A percentile compares a stretch with the other conserved stretches of the same genome.
Evolutionary conservation across 2,797 vertebrate genomes (phyloP).

Genomic region (Coracias cyanogaster): DNA sequence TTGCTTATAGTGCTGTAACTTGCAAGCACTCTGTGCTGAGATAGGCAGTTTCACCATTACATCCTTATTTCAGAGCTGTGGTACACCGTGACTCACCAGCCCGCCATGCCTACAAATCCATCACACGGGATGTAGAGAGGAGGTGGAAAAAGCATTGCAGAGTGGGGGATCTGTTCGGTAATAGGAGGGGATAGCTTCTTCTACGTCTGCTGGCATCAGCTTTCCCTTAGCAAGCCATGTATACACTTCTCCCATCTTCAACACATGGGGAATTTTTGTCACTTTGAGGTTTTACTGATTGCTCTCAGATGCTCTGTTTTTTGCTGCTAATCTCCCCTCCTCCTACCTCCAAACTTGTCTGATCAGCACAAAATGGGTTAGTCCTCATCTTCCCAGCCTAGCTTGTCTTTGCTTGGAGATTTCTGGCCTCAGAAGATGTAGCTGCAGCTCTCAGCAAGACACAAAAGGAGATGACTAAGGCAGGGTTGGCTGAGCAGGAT

Average conservation of each 20-base stretch:
- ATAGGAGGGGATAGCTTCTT: background rate
- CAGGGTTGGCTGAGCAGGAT: background rate
- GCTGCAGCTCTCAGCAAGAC: background rate
- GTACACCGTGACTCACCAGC: slow-evolving; percentile 50
- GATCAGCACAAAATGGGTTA: background rate
- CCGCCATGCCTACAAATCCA: background rate
- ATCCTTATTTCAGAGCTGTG: slow-evolving; percentile 37
- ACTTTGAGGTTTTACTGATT: background rate
- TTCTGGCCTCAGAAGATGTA: background rate
- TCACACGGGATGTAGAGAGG: background rate
- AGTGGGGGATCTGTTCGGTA: background rate
- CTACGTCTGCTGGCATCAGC: background rate
- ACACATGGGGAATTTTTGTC: background rate
- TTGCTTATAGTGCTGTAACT: background rate
- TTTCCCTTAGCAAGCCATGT: background rate
- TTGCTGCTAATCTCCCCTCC: background rate
- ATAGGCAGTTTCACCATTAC: slow-evolving; percentile 6
- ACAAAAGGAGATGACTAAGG: background rate
- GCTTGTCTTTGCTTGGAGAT: background rate
- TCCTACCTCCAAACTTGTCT: background rate
- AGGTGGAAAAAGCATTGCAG: slow-evolving; percentile 3
- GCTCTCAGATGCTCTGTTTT: background rate
- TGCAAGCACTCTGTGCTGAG: slow-evolving; percentile 25
- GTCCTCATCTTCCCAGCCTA: background rate
- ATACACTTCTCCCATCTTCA: background rate